Evolutionary conservation across 2,888 invertebrate species (phyloP), one percentile per base, ranked within the genome.

Genomic region (Dioctria rufipes): DNA sequence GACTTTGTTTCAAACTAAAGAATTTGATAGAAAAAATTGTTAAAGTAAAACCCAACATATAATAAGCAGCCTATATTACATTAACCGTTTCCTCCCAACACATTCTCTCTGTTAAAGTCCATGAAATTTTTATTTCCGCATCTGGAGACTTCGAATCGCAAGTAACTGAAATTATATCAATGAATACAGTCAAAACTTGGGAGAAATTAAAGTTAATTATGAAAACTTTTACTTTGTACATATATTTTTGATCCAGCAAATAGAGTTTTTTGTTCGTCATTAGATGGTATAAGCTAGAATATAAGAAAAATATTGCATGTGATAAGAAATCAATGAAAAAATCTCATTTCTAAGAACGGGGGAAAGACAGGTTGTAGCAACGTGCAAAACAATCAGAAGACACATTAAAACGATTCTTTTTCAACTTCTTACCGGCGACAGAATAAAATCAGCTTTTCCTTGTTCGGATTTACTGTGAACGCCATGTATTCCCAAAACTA

Each of bases 161-260:
- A 77, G 89, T 90, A 81, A 91, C 91, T 91, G 83, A 78, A 88
- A 86, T 67, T 79, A 81, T 79, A 77, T 66, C 73, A 9, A 65
- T 42, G 71, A 39, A 63, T 78, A 66, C 25, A 25, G 2, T 0
- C 25, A 25, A 25, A 25, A 25, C 0, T 25, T 25, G 25, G 25
- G 25, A 1, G 25, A 25, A 25, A 25, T 25, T 25, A 25, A 25
- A 25, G 25, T 25, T 1, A 25, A 25, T 25, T 25, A 25, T 25
- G 80, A 81, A 78, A 81, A 2, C 25, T 25, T 92, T 92, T 90
- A 94, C 95, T 90, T 88, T 91, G 90, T 78, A 95, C 91, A 86
- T 91, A 93, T 80, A 95, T 91, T 87, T 93, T 92, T 2, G 95
- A 93, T 83, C 92, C 92, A 86, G 93, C 93, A 88, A 93, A 94